Base-by-base conservation (phyloP, 2,888 invertebrate species). In the Rhagonycha lutea region DNA sequence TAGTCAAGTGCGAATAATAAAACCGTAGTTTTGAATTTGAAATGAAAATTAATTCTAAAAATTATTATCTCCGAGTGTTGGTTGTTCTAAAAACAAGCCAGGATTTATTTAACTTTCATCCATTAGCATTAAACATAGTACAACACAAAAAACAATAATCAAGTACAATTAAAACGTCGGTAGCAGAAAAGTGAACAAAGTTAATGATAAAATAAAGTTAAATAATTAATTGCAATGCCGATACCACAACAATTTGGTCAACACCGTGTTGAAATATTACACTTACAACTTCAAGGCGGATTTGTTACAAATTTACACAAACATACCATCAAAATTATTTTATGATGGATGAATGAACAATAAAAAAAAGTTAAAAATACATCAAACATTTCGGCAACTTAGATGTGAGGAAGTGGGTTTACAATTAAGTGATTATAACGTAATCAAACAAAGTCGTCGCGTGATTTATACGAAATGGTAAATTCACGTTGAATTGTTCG, bases 401-500 rank as follows among this genome's bases (percentile, higher is more conserved):
- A 47, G 47, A 47, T 47, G 47, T 47, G 18, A 65, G 63, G 63
- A 65, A 24, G 26, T 65, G n/a, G 11, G 24, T 7, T 26, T 65
- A 65, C 63, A 23, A 26, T 65, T 65, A 65, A 65, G 63, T 65
- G n/a, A 65, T 65, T 65, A 65, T 23, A 65, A 18, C 24, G n/a
- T 65, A 65, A 65, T 68, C 23, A 29, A 62, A 60, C 65, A 24
- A 63, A 69, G 69, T 69, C 23, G 14, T 28, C 14, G 11, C 71
- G 24, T 70, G 73, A 73, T 74, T 70, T 63, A 68, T 68, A 70
- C 71, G 63, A 9, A 71, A 76, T 68, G 67, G 73, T 69, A 61
- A 76, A 76, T 76, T 61, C 76, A 73, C 73, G 76, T 74, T 29
- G 9, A 29, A 61, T 24, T 70, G 18, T 68, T 47, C 69, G 68